These are phyloP conservation scores for Apteryx owenii DNA, from an alignment of 2,113 vertebrate genomes.

Conservation along the genomic window DNA sequence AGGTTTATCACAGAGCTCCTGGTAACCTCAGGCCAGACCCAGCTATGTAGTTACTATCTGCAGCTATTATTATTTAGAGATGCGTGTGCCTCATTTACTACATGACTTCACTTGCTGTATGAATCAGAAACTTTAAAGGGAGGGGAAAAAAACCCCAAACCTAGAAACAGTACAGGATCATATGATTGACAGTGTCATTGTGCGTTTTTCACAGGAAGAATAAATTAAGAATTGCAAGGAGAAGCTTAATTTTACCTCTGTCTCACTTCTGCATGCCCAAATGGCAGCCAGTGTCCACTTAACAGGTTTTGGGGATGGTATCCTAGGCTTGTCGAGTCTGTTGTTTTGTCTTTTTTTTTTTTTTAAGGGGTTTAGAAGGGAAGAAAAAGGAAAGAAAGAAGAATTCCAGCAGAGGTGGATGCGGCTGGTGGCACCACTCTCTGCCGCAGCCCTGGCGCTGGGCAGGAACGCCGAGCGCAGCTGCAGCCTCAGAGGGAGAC, in stretches of 20 bases:
- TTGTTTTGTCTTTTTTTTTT: not conserved
- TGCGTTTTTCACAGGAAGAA: not conserved
- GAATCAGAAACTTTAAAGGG: constrained; percentile 30
- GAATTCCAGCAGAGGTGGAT: not conserved
- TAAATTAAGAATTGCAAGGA: constrained; percentile 43
- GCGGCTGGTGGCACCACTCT: not conserved
- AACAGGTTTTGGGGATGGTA: not conserved
- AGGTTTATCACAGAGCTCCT: not conserved
- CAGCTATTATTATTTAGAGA: not conserved
- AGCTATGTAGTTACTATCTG: not conserved
- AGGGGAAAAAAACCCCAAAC: constrained; percentile 31
- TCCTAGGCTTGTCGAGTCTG: not conserved
- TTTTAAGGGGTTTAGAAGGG: not conserved
- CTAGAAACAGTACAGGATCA: constrained; percentile 7
- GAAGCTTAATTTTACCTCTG: constrained; percentile 39
- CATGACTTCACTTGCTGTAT: constrained; percentile 7
- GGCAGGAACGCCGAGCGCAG: rapidly evolving
- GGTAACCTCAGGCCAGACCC: not conserved
- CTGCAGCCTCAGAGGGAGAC: not conserved
- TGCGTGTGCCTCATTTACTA: not conserved
- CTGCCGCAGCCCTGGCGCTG: rapidly evolving
- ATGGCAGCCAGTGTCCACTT: not conserved
- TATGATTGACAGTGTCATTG: not conserved
- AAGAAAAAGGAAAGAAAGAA: not conserved
- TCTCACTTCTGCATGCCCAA: constrained; percentile 44